Evolutionary conservation across 2,888 invertebrate species (phyloP), one percentile per base, ranked within the genome.

Genomic region (Torymus texanus): DNA sequence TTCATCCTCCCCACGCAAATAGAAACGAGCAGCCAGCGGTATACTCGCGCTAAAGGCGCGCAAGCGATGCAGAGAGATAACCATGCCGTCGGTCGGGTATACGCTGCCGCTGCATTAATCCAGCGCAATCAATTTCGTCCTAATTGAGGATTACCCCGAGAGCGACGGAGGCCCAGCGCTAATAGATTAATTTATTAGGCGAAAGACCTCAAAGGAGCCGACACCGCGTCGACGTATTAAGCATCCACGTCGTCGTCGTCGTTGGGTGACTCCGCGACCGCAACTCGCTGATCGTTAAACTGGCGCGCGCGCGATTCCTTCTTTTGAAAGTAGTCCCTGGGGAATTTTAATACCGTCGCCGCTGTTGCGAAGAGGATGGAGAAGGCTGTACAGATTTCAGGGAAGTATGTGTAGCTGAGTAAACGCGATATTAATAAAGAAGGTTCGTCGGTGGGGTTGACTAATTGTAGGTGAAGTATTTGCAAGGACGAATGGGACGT

Each of bases 181-280:
- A 89, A 89, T 89, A 89, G 89, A 89, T 89, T 89, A 89, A 89
- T 89, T 89, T 88, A 89, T 89, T 88, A 88, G 87, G 85, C 85
- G 84, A 86, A 87, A 86, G 85, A 84, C 84, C 86, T 88, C 89
- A 89, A 89, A 89, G 89, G 85, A 82, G 84, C 89, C 88, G 88
- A 87, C 83, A 71, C 83, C 83, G 83, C 84, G 83, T 82, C 86
- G 85, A 87, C 88, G 86, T 88, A 88, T 89, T 89, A 88, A 66
- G 87, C 87, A 88, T 85, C 85, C 86, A 87, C 86, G 29, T 29
- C 29, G 29, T 29, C 29, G 29, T 29, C 29, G 29, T 29, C 29
- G 29, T 29, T 29, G 29, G 29, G 29, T 29, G 29, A 29, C 29
- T 29, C 29, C 29, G 29, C 29, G 29, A 29, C 29, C 29, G 29